These are phyloP conservation scores for Caenorhabditis briggsae DNA, from an alignment of 1,140 invertebrate genomes.

Conservation along the genomic window DNA sequence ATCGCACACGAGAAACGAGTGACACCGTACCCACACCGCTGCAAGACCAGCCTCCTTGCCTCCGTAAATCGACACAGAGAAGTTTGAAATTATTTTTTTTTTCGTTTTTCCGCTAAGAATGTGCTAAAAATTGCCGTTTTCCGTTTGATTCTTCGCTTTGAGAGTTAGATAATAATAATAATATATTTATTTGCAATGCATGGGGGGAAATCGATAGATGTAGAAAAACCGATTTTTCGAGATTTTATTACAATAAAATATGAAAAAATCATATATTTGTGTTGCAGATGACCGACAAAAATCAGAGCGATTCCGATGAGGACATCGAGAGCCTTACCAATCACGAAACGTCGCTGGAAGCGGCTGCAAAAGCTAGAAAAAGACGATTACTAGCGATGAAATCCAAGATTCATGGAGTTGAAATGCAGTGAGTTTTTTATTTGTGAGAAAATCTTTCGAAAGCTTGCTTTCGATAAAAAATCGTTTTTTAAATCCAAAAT, in stretches of 20 bases:
- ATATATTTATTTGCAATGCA: no score
- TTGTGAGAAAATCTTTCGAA: no score
- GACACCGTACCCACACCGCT: not conserved
- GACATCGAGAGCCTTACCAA: conserved; percentile 43
- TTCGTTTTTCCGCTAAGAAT: not conserved
- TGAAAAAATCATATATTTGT: no score
- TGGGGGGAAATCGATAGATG: no score
- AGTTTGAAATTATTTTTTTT: not conserved
- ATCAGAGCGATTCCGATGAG: conserved; percentile 38
- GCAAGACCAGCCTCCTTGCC: not conserved
- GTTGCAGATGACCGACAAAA: conserved; percentile 49
- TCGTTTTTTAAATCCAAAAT: no score
- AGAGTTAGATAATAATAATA: no score
- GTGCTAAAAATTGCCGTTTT: not conserved
- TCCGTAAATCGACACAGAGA: not conserved
- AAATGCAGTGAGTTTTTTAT: conserved; percentile 53
- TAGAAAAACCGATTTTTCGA: no score
- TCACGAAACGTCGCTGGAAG: conserved; percentile 39
- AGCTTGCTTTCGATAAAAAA: no score
- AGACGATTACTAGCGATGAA: conserved; percentile 60
- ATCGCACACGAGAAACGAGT: conserved; percentile 21
- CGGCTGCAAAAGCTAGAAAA: conserved; percentile 57
- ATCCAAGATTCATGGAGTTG: conserved; percentile 59
- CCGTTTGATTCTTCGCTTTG: not conserved
- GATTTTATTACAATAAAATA: no score